These are phyloP conservation scores for Hyperoodon ampullatus DNA, from an alignment of 2,113 vertebrate genomes.

Conservation along the genomic window DNA sequence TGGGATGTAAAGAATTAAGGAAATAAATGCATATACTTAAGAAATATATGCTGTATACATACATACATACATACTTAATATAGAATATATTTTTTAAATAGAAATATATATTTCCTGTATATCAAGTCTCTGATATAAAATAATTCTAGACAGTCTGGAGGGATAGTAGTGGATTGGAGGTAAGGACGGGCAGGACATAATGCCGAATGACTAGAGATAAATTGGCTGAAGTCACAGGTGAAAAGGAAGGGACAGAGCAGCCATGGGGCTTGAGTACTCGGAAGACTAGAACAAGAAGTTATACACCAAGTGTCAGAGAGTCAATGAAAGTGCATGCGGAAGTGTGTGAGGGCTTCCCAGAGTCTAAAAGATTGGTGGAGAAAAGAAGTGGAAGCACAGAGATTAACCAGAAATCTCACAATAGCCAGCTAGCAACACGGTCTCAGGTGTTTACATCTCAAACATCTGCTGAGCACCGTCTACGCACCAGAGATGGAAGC, in stretches of 20 bases:
- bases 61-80: background rate
- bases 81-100: background rate
- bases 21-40: background rate
- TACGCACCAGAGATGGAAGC: accelerated
- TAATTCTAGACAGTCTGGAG: background rate
- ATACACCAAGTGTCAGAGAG: background rate
- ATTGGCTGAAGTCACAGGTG: background rate
- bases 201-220: too few species aligned
- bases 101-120: background rate
- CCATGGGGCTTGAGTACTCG: too few species aligned
- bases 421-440: accelerated
- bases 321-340: background rate
- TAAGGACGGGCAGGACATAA: background rate
- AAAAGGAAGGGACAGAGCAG: background rate
- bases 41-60: background rate
- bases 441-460: background rate
- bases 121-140: background rate
- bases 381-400: background rate
- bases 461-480: background rate
- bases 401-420: background rate
- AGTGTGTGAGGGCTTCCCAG: background rate
- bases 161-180: background rate
- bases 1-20: background rate
- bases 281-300: background rate
- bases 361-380: background rate